Conservation (phyloP, 2,888 invertebrate genomes). For the Smittia sp. region DNA sequence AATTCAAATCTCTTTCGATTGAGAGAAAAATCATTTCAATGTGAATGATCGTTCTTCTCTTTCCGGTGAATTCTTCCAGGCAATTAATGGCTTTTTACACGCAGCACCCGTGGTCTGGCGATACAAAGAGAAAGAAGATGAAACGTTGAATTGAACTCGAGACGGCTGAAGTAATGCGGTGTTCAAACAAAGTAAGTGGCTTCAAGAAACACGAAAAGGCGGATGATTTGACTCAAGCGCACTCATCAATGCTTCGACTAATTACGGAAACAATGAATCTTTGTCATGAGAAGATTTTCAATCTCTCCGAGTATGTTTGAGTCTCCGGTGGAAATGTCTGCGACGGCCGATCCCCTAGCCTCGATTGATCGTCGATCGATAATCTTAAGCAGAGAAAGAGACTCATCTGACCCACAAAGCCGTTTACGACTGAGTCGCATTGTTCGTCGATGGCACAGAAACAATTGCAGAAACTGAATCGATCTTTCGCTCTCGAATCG, state of each 20-base stretch:
- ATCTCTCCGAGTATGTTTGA: background rate
- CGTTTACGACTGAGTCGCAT: background rate
- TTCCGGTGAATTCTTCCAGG: background rate
- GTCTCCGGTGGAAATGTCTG: no score
- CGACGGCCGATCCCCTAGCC: no score
- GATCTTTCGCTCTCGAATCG: background rate
- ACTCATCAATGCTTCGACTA: background rate
- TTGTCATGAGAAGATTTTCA: background rate
- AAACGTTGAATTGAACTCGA: background rate
- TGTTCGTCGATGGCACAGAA: background rate
- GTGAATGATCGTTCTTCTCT: background rate
- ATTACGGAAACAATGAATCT: background rate
- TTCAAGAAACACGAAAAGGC: background rate
- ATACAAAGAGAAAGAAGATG: background rate
- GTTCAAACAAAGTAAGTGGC: background rate
- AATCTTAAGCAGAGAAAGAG: background rate
- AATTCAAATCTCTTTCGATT: background rate
- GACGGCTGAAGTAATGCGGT: no score
- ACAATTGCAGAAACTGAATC: background rate
- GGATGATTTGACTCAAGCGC: background rate
- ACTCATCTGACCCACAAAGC: conserved; percentile 9
- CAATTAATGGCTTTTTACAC: background rate
- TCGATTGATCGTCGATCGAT: background rate
- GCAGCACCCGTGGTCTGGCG: background rate
- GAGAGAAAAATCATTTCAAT: background rate